Conservation (phyloP, 2,797 vertebrate genomes). For the Peromyscus melanophrys region DNA sequence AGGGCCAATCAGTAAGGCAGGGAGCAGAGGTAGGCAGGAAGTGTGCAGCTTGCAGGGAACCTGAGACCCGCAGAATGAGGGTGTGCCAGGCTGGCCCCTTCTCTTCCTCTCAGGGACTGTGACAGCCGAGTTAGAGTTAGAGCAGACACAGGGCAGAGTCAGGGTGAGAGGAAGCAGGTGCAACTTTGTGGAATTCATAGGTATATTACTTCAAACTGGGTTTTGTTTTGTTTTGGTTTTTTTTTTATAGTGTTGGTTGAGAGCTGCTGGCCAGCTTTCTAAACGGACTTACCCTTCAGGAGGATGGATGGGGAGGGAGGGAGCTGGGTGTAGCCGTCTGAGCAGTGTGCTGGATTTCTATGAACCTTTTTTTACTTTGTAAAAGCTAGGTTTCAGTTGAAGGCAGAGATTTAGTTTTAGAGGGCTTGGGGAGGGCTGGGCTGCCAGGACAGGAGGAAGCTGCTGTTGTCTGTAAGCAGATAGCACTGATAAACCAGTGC, state of each 20-base stretch:
- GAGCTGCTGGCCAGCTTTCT: background rate
- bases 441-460: background rate
- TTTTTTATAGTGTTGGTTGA: background rate
- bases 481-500: accelerated
- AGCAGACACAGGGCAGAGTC: background rate
- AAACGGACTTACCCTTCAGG: background rate
- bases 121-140: background rate
- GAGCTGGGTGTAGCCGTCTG: background rate
- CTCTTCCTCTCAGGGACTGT: background rate
- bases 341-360: background rate
- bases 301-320: background rate
- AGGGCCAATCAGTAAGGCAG: background rate
- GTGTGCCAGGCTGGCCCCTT: background rate
- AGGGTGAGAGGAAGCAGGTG: background rate
- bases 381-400: background rate
- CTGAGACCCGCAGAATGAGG: background rate
- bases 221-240: background rate
- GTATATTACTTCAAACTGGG: background rate
- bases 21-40: background rate
- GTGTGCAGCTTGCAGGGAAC: background rate
- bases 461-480: background rate
- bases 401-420: background rate
- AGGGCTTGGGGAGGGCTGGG: background rate
- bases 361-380: background rate
- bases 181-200: background rate